These are phyloP conservation scores for Iguana delicatissima DNA, from an alignment of 2,797 vertebrate genomes.

Conservation along the genomic window DNA sequence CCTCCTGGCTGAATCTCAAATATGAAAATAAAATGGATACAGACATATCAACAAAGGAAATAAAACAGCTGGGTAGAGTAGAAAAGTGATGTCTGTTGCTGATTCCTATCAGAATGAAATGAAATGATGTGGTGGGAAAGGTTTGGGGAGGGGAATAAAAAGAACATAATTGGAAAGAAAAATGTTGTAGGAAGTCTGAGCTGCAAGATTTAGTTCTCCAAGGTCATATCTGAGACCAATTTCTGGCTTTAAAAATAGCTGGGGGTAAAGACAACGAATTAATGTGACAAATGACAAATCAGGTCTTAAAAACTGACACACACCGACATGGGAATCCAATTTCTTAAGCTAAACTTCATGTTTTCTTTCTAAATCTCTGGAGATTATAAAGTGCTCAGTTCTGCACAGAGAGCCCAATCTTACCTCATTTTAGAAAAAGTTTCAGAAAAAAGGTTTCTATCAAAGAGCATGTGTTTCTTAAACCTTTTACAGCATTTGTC, in stretches of 20 bases:
- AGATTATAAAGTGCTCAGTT: not conserved
- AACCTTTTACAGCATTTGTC: conserved; percentile 31
- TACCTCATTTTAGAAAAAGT: conserved; percentile 22
- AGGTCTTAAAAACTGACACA: conserved; percentile 13
- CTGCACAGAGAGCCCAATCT: not conserved
- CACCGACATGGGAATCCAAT: conserved; percentile 1
- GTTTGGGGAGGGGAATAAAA: not conserved
- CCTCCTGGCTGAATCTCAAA: conserved; percentile 28
- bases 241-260: conserved; percentile 17
- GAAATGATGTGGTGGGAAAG: conserved; percentile 32
- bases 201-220: conserved; percentile 24
- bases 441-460: conserved; percentile 6
- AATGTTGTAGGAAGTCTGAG: not conserved
- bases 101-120: conserved; percentile 26
- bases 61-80: conserved; percentile 41
- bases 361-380: conserved; percentile 24
- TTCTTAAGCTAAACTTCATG: conserved; percentile 19
- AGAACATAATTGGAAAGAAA: conserved; percentile 23
- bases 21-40: conserved; percentile 1
- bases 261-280: conserved; percentile 28
- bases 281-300: conserved; percentile 34
- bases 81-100: conserved; percentile 29
- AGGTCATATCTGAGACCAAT: not conserved
- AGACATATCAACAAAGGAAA: conserved; percentile 29
- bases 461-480: conserved; percentile 36